Conservation (phyloP, 2,797 vertebrate genomes). For the Bufotes viridis region DNA sequence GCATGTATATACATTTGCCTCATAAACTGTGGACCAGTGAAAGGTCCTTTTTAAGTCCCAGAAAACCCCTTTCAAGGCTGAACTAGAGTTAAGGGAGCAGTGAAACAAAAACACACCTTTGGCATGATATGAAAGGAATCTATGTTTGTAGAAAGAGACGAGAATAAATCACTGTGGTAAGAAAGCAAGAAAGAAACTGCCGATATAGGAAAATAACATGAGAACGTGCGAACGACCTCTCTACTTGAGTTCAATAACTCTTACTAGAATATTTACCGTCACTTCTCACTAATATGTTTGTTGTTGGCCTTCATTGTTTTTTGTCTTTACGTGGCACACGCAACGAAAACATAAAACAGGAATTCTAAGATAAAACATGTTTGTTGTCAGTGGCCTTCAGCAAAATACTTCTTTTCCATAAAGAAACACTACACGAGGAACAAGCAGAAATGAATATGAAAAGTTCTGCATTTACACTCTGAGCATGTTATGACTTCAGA, state of each 20-base stretch:
- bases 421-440: constrained; percentile 1
- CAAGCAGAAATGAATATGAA: neutral
- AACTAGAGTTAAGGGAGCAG: neutral
- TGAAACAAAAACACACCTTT: neutral
- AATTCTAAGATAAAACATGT: constrained; percentile 56
- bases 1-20: too few species aligned
- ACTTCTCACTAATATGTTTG: constrained; percentile 19
- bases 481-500: neutral
- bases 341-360: constrained; percentile 28
- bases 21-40: too few species aligned
- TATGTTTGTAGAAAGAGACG: neutral
- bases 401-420: constrained; percentile 29
- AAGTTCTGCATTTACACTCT: neutral
- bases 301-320: constrained; percentile 26
- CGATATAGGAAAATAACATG: neutral
- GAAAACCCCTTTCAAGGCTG: too few species aligned
- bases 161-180: neutral
- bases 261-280: constrained; percentile 3
- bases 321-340: neutral
- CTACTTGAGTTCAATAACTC: neutral
- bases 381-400: constrained; percentile 51
- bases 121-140: neutral
- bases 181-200: neutral
- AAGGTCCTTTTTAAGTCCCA: too few species aligned
- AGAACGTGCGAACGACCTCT: neutral